Evolutionary conservation across 2,888 invertebrate species (phyloP), one percentile per base, ranked within the genome.

Genomic region (Rhagophthalmus giganteus): DNA sequence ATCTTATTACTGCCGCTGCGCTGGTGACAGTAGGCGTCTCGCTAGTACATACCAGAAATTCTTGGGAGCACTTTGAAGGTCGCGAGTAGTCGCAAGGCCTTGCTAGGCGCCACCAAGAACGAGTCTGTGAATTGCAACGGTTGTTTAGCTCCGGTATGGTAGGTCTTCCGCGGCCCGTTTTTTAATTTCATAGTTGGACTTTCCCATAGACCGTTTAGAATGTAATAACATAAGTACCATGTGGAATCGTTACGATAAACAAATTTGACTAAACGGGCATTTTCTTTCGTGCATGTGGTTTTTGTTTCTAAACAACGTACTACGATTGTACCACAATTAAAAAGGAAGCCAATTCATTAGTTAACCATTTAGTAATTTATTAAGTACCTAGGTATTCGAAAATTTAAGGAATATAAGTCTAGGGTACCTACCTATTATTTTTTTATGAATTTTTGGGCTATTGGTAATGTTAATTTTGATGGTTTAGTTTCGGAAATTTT

Each of bases 71-170:
- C 50, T 56, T 38, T 53, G 62, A 64, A 64, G 64, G 64, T 63
- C 61, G 62, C 39, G 61, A 49, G 52, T 46, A 55, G 54, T 55
- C 54, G 58, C 60, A 61, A 62, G 64, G 62, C 57, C 57, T 59
- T 55, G 46, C 44, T 58, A 61, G 64, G 64, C 62, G 62, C 62
- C 64, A 61, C 46, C 32, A 48, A 39, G 49, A 54, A 45, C 51
- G 45, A 47, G 50, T 58, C 47, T 55, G 47, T 46, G 44, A 49
- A 49, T 48, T 54, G 49, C 45, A 46, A 38, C 50, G 27, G 49
- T 49, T 31, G 26, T 32, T 28, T 37, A 40, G 47, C 41, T 41
- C 42, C 37, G 37, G 37, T 20, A 42, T 35, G 20, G 26, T 15
- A 13, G 42, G 15, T 53, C 28, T 39, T 47, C 38, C 42, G 33